Evolutionary conservation across 2,113 vertebrate genomes (phyloP), one percentile per base, ranked within the genome.

Genomic region (Dryoscopus gambensis): DNA sequence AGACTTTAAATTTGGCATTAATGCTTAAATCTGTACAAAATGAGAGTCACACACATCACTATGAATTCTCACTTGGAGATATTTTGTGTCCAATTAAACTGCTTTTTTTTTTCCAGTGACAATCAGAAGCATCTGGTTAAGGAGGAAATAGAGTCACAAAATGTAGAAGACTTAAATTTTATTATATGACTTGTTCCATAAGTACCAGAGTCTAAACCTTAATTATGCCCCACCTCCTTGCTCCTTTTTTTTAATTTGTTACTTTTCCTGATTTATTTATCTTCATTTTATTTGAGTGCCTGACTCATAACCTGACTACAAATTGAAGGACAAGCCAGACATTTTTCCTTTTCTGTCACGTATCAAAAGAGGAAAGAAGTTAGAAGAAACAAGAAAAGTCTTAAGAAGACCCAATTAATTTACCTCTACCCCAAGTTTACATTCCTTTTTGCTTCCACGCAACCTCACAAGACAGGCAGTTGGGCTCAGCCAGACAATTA

Each of bases 121-220:
- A 44, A 30, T 52, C 21, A 67, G 68, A 87, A 93, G 37, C 35
- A 87, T 31, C 6, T 7, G 56, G 9, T 42, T 85, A 82, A 19
- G 35, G 25, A 87, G 56, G 8, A 90, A 71, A 82, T 12, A 64
- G 3, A 56, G 23, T n/a, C 33, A 50, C 22, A 67, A 78, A 84
- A 59, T 62, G 10, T 35, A 42, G 50, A 50, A 79, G 15, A 16
- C 13, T 35, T 81, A 28, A 21, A 62, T 74, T 67, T 69, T 75
- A 27, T 82, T 67, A 11, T 56, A 42, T 3, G 0, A 2, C 6
- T 73, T 35, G 1, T 76, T 90, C 11, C 0, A 2, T 69, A 76
- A 69, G 20, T 64, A 56, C 9, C 52, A 28, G 33, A 52, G 3
- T 40, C 85, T 44, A 71, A 86, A 13, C 3, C 25, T 76, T 67